Conservation (phyloP, 64 coral and sea anemone genomes). For the Cladopsammia gracilis region DNA sequence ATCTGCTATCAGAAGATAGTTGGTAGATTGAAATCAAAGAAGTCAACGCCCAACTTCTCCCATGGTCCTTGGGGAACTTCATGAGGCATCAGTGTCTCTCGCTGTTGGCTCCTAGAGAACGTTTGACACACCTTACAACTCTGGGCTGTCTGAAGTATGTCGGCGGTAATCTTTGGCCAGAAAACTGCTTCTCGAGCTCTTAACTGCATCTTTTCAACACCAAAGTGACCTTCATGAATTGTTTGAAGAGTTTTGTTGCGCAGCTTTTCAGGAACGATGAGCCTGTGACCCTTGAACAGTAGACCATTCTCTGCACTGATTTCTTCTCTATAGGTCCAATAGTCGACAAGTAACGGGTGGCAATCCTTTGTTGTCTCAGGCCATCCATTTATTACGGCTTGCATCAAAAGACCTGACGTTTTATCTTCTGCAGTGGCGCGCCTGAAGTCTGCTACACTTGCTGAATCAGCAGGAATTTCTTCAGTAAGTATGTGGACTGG, state of each 20-base stretch:
- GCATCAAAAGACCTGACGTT: not conserved
- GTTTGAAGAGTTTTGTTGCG: not conserved
- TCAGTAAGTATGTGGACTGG: slow-evolving; percentile 21
- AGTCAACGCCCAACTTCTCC: not conserved
- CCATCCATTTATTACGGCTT: slow-evolving; percentile 46
- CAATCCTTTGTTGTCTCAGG: slow-evolving; percentile 45
- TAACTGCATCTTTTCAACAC: not conserved
- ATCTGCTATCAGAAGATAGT: slow-evolving; percentile 33
- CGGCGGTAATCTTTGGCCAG: not conserved
- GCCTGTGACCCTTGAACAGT: slow-evolving; percentile 29
- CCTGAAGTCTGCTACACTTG: slow-evolving; percentile 19
- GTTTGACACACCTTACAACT: slow-evolving; percentile 7
- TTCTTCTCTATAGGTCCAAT: slow-evolving; percentile 55
- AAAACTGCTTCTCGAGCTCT: not conserved
- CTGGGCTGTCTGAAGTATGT: slow-evolving; percentile 7
- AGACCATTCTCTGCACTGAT: slow-evolving; percentile 25
- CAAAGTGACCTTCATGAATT: slow-evolving; percentile 16
- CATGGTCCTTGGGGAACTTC: slow-evolving; percentile 7
- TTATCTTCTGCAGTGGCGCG: slow-evolving; percentile 24
- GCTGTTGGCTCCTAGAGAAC: slow-evolving; percentile 3
- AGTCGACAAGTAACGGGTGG: slow-evolving; percentile 28
- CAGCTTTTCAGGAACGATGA: not conserved
- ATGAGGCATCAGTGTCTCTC: slow-evolving; percentile 10
- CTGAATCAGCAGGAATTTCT: slow-evolving; percentile 26
- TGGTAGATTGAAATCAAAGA: not conserved